phyloP scores from a whole-genome alignment of 2,888 invertebrate species.

The Caenorhabditis uteleia region DNA sequence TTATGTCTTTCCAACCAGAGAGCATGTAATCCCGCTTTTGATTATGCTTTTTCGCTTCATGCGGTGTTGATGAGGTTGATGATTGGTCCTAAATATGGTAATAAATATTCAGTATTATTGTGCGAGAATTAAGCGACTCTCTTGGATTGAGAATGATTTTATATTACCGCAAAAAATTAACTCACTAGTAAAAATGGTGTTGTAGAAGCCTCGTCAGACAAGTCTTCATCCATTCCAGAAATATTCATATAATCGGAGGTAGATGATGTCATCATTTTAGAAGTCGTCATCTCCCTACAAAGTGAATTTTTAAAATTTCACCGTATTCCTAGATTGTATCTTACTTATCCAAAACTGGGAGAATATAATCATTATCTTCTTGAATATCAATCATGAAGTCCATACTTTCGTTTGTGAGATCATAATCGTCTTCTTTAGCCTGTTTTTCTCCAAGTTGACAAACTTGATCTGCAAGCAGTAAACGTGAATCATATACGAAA shows the following conservation, averaged over 20 bases:
- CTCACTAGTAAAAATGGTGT: too few species aligned
- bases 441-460: conserved; percentile 14
- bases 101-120: neutral
- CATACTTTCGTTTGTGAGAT: neutral
- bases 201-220: conserved; percentile 22
- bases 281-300: conserved; percentile 33
- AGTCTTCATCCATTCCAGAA: conserved; percentile 60
- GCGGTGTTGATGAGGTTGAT: neutral
- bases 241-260: conserved; percentile 64
- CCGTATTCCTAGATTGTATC: neutral
- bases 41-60: neutral
- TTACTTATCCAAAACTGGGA: conserved; percentile 23
- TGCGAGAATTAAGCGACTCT: conserved; percentile 1
- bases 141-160: too few species aligned
- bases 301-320: neutral
- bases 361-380: conserved; percentile 52
- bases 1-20: conserved; percentile 47
- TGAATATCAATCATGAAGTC: conserved; percentile 31
- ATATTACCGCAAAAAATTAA: too few species aligned
- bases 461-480: conserved; percentile 19
- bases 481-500: too few species aligned
- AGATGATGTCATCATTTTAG: conserved; percentile 54
- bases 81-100: neutral
- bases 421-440: neutral
- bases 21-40: neutral